Evolutionary conservation across 2,888 invertebrate genomes (phyloP), one percentile per base, ranked within the genome.

Genomic region (Hypomecis atomaria): DNA sequence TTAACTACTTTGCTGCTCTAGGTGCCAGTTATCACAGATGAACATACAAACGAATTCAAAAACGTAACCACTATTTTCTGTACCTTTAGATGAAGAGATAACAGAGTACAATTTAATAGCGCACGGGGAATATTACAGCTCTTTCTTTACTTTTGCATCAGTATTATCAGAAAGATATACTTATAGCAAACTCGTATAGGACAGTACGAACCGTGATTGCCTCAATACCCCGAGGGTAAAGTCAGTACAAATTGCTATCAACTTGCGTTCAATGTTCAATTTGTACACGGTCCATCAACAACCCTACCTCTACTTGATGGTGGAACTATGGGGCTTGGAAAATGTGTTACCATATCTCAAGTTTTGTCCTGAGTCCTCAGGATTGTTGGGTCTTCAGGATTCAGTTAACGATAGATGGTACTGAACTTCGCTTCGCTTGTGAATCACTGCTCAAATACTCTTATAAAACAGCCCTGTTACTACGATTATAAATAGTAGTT

Each of bases 181-280:
- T 37, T 37, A 9, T 37, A 37, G n/a, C 6, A 13, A 33, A 11
- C 10, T 34, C 36, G 36, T 36, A 49, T 37, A 11, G 11, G 36
- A 37, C 7, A 50, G 37, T 23, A 40, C 40, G 7, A 33, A 59
- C 56, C 40, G 52, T 50, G 53, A 65, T 65, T 57, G 53, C 53
- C 57, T 43, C 53, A 43, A 50, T 48, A 37, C 59, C 65, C 60
- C 33, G 9, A 58, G 57, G 65, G 65, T 57, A 59, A 44, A 13
- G 38, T 38, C 45, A 52, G 44, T 23, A 60, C 56, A 60, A 65
- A 60, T 61, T 65, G 53, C 60, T 49, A 61, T 65, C 65, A 65
- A 65, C 42, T 64, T 37, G 42, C 37, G 52, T 57, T 60, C 50
- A 60, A 40, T 43, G 65, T 61, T 53, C 65, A 65, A 65, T 65